Evolutionary conservation across 2,888 invertebrate species (phyloP), one percentile per base, ranked within the genome.

Genomic region (Linnaemya tessellans): DNA sequence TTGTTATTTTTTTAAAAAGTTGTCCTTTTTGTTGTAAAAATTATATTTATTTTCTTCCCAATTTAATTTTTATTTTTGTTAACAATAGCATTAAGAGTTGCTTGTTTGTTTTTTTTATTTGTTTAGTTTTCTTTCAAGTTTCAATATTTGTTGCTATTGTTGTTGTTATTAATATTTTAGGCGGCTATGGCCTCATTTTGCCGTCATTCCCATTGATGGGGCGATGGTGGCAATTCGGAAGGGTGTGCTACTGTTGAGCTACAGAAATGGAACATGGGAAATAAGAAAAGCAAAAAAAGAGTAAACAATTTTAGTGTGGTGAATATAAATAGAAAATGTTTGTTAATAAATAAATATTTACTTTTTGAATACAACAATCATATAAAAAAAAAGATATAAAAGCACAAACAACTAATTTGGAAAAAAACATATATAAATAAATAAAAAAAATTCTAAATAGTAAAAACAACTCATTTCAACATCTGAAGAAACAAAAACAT

Each of bases 211-310:
- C 99, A 99, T 92, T 98, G 97, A 93, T 98, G 98, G 89, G 99
- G 99, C 91, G 98, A 98, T 56, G 99, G 99, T 91, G 99, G 99
- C 93, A 99, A 94, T 94, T 99, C 99, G 88, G 98, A 98, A 85
- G 98, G 98, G 93, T 99, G 98, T 89, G 99, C 99, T 93, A 99
- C 97, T 90, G 97, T 96, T 91, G 98, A 97, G 95, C 99, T 99
- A 96, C 78, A 88, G 9, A 46, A 25, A 51, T 46, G 22, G 3
- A 83, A 75, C 20, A 10, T 54, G 20, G 10, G n/a, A 10, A 10
- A n/a, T 0, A 18, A 8, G 25, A 18, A 35, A 78, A 46, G 18
- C 25, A 20, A 41, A 73, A 49, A 74, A 78, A 74, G 43, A 80
- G n/a, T 83, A 80, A 80, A 35, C 73, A 51, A 54, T 67, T 43